phyloP scores from a whole-genome alignment of 35 echinoderm and acorn worm genomes.

The Stichopus chloronotus region DNA sequence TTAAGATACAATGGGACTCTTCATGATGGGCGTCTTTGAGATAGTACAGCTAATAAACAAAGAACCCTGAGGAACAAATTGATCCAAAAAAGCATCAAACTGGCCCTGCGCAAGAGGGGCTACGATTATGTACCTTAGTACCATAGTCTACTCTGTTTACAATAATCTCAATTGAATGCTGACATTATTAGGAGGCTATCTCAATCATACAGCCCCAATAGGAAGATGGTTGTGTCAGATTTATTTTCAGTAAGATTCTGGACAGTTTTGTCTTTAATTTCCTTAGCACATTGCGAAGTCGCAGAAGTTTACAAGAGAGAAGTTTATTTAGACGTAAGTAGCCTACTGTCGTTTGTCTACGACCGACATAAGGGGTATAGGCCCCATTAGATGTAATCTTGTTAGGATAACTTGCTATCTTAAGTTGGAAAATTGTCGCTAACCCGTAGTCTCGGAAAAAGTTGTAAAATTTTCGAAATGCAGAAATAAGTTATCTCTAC shows the following conservation, averaged over 20 bases:
- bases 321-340: slow-evolving; percentile 46
- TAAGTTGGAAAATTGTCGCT: too few relatives aligned
- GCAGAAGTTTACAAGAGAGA: slow-evolving; percentile 18
- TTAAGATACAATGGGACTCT: background rate
- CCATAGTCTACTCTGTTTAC: background rate
- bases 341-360: too few relatives aligned
- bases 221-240: too few relatives aligned
- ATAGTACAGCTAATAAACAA: background rate
- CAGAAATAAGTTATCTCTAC: too few relatives aligned
- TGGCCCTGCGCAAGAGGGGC: background rate
- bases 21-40: background rate
- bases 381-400: too few relatives aligned
- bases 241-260: background rate
- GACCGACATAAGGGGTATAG: too few relatives aligned
- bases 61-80: background rate
- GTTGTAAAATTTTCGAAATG: too few relatives aligned
- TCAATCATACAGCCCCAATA: too few relatives aligned
- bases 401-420: too few relatives aligned
- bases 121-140: background rate
- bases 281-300: background rate
- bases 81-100: background rate
- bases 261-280: slow-evolving; percentile 3
- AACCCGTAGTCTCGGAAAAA: too few relatives aligned
- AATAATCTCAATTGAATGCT: too few relatives aligned
- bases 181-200: too few relatives aligned